A percentile compares a stretch with the other conserved stretches of the same genome.
phyloP scores from a whole-genome alignment of 2,888 invertebrate genomes.

The Euplagia quadripunctaria region DNA sequence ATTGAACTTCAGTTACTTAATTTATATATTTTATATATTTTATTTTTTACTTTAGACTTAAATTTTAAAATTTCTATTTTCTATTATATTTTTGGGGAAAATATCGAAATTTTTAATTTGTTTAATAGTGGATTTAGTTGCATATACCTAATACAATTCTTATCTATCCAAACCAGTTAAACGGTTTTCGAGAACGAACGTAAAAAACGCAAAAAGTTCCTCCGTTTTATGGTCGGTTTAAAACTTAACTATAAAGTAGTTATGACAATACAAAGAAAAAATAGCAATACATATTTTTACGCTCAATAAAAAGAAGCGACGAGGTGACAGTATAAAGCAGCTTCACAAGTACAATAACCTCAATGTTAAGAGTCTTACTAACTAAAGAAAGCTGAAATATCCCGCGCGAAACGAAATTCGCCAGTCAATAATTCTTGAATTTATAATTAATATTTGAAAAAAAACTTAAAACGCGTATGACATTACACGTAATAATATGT shows the following conservation, averaged over 20 bases:
- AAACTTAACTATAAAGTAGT: background rate
- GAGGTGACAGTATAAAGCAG: conserved; percentile 1
- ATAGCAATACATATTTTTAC: background rate
- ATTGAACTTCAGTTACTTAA: no score
- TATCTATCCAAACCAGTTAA: no score
- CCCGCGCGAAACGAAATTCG: conserved; percentile 4
- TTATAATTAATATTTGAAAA: conserved; percentile 5
- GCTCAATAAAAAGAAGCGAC: background rate
- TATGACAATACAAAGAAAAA: background rate
- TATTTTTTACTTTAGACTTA: no score
- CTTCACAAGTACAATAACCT: conserved; percentile 1
- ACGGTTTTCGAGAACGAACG: no score
- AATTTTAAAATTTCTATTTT: no score
- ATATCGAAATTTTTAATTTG: no score
- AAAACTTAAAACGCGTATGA: no score
- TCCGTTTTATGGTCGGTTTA: background rate
- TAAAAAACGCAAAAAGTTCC: background rate
- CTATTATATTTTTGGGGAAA: no score
- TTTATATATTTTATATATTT: no score
- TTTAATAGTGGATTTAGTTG: no score
- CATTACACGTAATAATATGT: conserved; percentile 9
- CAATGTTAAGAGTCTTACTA: background rate
- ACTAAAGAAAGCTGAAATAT: background rate
- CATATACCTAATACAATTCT: no score
- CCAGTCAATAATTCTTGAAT: conserved; percentile 4